These are phyloP conservation scores for Trilocha varians DNA, from an alignment of 2,888 invertebrate genomes.

Conservation along the genomic window DNA sequence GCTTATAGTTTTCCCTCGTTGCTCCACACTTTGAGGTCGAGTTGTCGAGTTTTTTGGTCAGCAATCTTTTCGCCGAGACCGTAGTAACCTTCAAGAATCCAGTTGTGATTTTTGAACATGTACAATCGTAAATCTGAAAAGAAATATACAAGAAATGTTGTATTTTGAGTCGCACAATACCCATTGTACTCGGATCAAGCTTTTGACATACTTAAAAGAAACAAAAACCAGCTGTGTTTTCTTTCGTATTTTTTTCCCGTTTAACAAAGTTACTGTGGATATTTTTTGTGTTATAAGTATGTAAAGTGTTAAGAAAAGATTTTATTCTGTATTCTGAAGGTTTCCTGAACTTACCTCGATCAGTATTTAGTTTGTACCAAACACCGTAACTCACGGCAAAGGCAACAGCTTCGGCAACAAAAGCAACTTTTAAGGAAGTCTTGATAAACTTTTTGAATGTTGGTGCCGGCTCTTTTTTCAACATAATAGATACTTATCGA, in stretches of 20 bases:
- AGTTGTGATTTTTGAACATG: constrained; percentile 77
- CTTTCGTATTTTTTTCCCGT: too few species aligned
- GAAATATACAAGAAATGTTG: not conserved
- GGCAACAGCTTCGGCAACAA: constrained; percentile 73
- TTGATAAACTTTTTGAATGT: constrained; percentile 65
- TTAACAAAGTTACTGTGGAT: too few species aligned
- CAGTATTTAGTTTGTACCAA: constrained; percentile 80
- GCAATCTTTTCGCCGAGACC: constrained; percentile 77
- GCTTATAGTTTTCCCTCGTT: constrained; percentile 63
- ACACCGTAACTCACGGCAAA: constrained; percentile 76
- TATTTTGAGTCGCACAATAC: not conserved
- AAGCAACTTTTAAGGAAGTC: constrained; percentile 67
- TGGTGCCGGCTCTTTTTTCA: constrained; percentile 76
- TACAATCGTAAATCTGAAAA: constrained; percentile 80
- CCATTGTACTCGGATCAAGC: too few species aligned
- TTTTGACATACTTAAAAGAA: too few species aligned
- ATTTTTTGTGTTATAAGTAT: too few species aligned
- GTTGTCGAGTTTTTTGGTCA: constrained; percentile 61
- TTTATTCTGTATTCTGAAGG: not conserved
- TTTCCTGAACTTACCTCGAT: constrained; percentile 73
- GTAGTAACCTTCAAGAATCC: constrained; percentile 79
- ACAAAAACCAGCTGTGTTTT: too few species aligned
- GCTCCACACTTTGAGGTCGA: constrained; percentile 73
- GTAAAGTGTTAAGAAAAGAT: not conserved
- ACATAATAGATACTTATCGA: constrained; percentile 66